A percentile compares a stretch with the other conserved stretches of the same genome.
These are phyloP conservation scores for Asteroscopus sphinx DNA, from an alignment of 2,888 invertebrate genomes.

Conservation along the genomic window DNA sequence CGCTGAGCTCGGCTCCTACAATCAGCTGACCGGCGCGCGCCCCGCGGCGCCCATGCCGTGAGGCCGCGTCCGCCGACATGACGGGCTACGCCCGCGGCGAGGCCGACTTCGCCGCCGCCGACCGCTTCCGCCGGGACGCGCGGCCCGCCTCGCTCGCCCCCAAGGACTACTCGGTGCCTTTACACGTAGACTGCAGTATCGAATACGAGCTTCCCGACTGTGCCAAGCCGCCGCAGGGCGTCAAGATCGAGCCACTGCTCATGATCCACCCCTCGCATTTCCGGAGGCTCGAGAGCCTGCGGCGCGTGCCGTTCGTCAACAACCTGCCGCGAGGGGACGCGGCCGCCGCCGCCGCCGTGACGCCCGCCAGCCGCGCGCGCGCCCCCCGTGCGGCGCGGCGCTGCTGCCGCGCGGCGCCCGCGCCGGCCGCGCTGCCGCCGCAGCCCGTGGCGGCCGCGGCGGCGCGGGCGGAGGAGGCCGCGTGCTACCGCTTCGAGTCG, in stretches of 20 bases:
- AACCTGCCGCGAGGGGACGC: constrained; percentile 92
- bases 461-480: constrained; percentile 62
- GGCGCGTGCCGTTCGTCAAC: constrained; percentile 95
- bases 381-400: constrained; percentile 66
- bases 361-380: constrained; percentile 62
- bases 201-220: constrained; percentile 97
- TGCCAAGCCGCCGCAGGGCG: constrained; percentile 96
- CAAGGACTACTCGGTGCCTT: constrained; percentile 95
- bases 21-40: constrained; percentile 87
- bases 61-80: constrained; percentile 85
- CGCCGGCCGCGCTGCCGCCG: constrained; percentile 66
- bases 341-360: constrained; percentile 73
- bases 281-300: constrained; percentile 95
- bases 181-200: constrained; percentile 97
- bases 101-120: constrained; percentile 85
- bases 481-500: constrained; percentile 74
- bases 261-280: constrained; percentile 98
- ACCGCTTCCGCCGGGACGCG: constrained; percentile 84
- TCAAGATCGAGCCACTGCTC: constrained; percentile 94
- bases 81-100: constrained; percentile 88
- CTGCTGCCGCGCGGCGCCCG: constrained; percentile 69
- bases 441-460: constrained; percentile 69
- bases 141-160: constrained; percentile 88
- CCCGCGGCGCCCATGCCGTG: constrained; percentile 87
- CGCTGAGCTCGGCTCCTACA: constrained; percentile 68